Percentiles rank a stretch among this genome's conserved stretches.
phyloP scores from a whole-genome alignment of 1,140 invertebrate genomes.

The Procambarus virginalis region DNA sequence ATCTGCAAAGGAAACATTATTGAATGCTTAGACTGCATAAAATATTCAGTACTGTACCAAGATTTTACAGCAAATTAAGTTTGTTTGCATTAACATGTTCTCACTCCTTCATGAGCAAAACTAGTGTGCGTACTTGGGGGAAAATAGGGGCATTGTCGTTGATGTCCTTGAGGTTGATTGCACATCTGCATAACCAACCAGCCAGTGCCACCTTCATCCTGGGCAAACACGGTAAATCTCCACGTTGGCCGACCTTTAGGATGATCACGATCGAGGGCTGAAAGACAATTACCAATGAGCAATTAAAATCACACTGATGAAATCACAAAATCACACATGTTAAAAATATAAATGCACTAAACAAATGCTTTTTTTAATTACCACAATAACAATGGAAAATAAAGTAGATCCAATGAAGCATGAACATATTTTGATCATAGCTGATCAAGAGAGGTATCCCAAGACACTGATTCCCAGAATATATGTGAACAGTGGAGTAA shows the following conservation, averaged over 20 bases:
- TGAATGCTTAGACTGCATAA: background rate
- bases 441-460: too few relatives aligned
- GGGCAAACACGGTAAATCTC: conserved; percentile 98
- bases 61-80: too few relatives aligned
- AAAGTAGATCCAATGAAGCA: too few relatives aligned
- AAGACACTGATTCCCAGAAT: too few relatives aligned
- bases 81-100: too few relatives aligned
- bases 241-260: conserved; percentile 96
- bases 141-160: conserved; percentile 99
- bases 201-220: conserved; percentile 96
- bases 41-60: background rate
- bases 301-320: background rate
- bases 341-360: too few relatives aligned
- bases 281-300: background rate
- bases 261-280: conserved; percentile 97
- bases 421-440: too few relatives aligned
- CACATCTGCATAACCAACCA: conserved; percentile 98
- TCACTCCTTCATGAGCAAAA: background rate
- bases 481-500: too few relatives aligned
- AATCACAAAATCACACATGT: background rate
- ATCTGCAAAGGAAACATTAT: conserved; percentile 74
- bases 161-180: conserved; percentile 97
- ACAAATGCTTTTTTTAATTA: too few relatives aligned
- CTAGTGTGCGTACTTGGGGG: conserved; percentile 79
- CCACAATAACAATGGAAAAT: too few relatives aligned